Evolutionary conservation across 1,140 invertebrate genomes (phyloP).

Genomic region (Pogonomyrmex californicus): DNA sequence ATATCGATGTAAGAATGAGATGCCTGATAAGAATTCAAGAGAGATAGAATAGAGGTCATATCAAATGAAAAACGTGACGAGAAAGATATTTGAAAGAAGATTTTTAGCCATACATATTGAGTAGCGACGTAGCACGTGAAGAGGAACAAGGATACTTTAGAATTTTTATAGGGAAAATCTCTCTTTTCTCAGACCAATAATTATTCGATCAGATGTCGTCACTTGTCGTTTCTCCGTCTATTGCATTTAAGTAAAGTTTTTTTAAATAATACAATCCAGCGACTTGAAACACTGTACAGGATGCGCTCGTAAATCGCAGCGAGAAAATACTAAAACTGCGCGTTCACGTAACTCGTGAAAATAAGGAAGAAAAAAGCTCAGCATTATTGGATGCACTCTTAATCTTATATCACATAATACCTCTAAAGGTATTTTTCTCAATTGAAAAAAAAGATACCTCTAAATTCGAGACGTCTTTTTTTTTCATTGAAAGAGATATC

Average conservation of each 20-base stretch:
- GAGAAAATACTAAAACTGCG: not conserved
- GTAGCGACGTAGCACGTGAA: conserved; percentile 44
- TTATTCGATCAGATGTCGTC: not conserved
- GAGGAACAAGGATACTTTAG: conserved; percentile 51
- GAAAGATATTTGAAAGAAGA: conserved; percentile 68
- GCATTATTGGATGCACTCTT: not conserved
- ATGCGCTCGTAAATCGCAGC: not conserved
- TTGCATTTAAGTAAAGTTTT: no score
- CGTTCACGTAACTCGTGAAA: not conserved
- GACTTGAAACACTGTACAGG: not conserved
- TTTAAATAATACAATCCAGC: not conserved
- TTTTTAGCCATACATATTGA: conserved; percentile 71
- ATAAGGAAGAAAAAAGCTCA: not conserved
- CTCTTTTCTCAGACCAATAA: not conserved
- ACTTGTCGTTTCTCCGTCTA: not conserved
- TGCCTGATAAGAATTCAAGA: conserved; percentile 67
- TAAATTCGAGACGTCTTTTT: no score
- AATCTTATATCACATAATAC: no score
- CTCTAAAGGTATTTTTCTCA: no score
- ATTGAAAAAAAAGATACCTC: no score
- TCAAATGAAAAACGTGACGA: conserved; percentile 71
- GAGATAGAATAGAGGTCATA: conserved; percentile 69
- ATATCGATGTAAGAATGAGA: conserved; percentile 62
- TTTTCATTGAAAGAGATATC: no score
- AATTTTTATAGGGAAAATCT: conserved; percentile 54